Evolutionary conservation across 2,888 invertebrate species (phyloP), one percentile per base, ranked within the genome.

Genomic region (Xiphydria camelus): DNA sequence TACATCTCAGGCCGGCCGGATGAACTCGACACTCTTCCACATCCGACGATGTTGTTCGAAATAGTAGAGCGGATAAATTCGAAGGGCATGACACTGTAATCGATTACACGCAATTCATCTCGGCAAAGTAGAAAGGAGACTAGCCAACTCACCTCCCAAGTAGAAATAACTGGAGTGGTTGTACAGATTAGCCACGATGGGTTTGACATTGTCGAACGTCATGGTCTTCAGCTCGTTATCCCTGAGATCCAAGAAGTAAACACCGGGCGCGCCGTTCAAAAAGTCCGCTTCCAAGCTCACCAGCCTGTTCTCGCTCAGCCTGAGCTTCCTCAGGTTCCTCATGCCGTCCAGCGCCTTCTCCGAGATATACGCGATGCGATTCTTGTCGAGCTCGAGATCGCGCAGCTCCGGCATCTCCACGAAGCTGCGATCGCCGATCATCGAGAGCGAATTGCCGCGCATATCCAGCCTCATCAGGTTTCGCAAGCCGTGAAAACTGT

Each of bases 401-500:
- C 83, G 81, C 23, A 89, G 77, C 62, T 85, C 85, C 79, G 88
- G 87, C 72, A 90, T 77, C 69, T 91, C 90, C 1, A 86, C 83
- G 74, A 92, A 91, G 23, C 87, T 88, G 51, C 86, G 84, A 60
- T 89, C 89, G 2, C 88, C 88, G 62, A 92, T 81, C 77, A 87
- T 87, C 59, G 85, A 83, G 64, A 92, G 83, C 65, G 83, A 81
- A 73, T 92, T 92, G 57, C 80, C 80, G 51, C 86, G 84, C 57
- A 92, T 77, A 75, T 89, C 88, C 58, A 92, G 80, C 68, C 84
- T 81, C 71, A 83, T 82, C 56, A 92, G 78, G 71, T 85, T 85
- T 35, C 84, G 83, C 69, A 92, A 78, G 33, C 91, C 91, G 61
- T 84, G 82, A 76, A 91, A 91, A 52, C 87, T 87, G 65, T 88